Evolutionary conservation across 2,113 vertebrate species (phyloP), one percentile per base, ranked within the genome.

Genomic region (Orthochromis indermauri): DNA sequence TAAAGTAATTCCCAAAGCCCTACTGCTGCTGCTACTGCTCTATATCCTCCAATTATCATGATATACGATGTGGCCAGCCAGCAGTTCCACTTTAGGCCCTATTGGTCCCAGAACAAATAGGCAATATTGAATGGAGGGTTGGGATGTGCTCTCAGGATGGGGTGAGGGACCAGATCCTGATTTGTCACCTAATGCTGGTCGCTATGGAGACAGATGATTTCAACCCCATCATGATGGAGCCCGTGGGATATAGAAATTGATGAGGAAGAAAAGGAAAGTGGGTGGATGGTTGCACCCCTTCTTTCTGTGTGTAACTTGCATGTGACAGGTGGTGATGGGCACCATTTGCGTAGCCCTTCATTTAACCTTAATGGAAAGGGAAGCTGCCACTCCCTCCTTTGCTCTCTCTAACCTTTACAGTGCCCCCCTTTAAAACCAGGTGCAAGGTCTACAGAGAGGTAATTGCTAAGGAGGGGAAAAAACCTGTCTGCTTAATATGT

Each of bases 161-260:
- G 57, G 14, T 71, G 83, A 28, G 78, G 81, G 54, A 82, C 73
- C 81, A 73, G 79, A 83, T 80, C 35, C 82, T 86, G 81, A 90
- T 92, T 90, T 91, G 90, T 92, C 91, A 91, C 91, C 88, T 90
- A 68, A 35, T 7, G 8, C 81, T 42, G 81, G 92, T 93, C 37
- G 51, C 94, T 93, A 94, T 95, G 93, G 93, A 93, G 89, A 93
- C 89, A 76, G 63, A 83, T 90, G 31, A 88, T 90, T 90, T 71
- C 88, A 66, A 33, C 57, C 4, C 8, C 31, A 82, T 61, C 24
- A 47, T 51, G 59, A 94, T 90, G 84, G 84, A 88, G 82, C 87
- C 85, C 90, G 66, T 83, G 88, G 91, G 90, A 93, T 80, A 45
- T 24, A 80, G 86, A 90, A 90, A 88, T 83, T 87, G 88, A 90